Evolutionary conservation across 2,888 invertebrate genomes (phyloP), one percentile per base, ranked within the genome.

Genomic region (Lypha dubia): DNA sequence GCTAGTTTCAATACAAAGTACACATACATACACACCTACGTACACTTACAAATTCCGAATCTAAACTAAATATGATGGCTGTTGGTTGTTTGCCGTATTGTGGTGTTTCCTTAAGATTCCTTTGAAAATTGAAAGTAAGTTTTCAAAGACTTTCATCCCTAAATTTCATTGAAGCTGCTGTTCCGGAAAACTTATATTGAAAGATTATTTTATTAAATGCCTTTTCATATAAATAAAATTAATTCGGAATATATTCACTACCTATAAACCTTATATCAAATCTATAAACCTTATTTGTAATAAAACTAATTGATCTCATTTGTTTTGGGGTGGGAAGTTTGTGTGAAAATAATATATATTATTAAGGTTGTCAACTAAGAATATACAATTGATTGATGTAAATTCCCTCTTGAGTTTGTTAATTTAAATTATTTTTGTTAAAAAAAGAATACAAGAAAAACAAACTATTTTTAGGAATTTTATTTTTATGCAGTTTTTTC

Each of bases 71-170:
- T 65, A 35, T 35, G 6, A 51, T 6, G 1, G 15, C 1, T 8
- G n/a, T n/a, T 20, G 11, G 46, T 20, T 60, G 22, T 70, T 15
- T 41, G 7, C 3, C 5, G 5, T 6, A 13, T 13, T 38, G 15
- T 51, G 17, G 20, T 56, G 28, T 2, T 28, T 28, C 20, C 4
- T 28, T 15, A 22, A 28, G 56, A 15, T 13, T 24, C 38, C 20
- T 22, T 49, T 13, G 46, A 38, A 73, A 73, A 73, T 79, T 65
- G 49, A 73, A 73, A 67, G 53, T 17, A 28, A n/a, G 17, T 51
- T 62, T 53, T 20, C 9, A 46, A 71, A 65, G 53, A 56, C 49
- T 58, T 67, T 65, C 24, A 63, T 71, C 24, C 70, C 28, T 35
- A 5, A 38, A 49, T 60, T 68, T 60, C 24, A 38, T 13, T 75